phyloP scores from a whole-genome alignment of 2,888 invertebrate genomes.

The Pristionchus exspectatus region DNA sequence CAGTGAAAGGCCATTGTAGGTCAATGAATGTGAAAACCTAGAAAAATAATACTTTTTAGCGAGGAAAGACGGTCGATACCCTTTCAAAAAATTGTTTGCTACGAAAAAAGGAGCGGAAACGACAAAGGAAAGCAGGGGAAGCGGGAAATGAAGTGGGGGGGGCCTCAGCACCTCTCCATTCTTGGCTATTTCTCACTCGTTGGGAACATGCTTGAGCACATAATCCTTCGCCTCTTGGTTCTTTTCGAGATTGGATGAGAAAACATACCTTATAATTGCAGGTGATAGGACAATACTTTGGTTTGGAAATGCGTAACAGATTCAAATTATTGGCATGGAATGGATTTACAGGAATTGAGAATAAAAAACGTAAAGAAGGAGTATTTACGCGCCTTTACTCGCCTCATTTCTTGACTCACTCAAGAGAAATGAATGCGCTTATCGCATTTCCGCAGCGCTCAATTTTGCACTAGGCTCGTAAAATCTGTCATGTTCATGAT shows the following conservation, averaged over 20 bases:
- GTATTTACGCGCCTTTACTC: background rate
- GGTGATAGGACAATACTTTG: too few species aligned
- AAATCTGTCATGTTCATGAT: background rate
- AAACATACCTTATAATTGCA: too few species aligned
- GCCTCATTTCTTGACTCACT: background rate
- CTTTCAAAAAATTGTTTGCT: too few species aligned
- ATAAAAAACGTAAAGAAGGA: background rate
- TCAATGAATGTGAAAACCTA: background rate
- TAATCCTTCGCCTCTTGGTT: too few species aligned
- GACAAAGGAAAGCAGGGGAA: background rate
- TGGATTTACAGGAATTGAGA: too few species aligned
- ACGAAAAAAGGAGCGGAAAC: too few species aligned
- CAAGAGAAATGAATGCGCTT: background rate
- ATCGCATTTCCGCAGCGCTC: constrained; percentile 14
- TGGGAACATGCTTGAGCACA: background rate
- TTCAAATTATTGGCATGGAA: too few species aligned
- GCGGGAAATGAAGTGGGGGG: background rate
- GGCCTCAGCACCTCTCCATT: background rate
- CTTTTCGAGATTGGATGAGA: too few species aligned
- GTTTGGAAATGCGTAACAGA: too few species aligned
- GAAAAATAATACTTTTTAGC: background rate
- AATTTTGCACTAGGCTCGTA: constrained; percentile 19
- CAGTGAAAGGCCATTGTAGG: too few species aligned
- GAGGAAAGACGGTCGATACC: background rate
- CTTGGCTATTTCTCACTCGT: background rate